Evolutionary conservation across 2,888 invertebrate species (phyloP).

Genomic region (Omphaloscelis lunosa): DNA sequence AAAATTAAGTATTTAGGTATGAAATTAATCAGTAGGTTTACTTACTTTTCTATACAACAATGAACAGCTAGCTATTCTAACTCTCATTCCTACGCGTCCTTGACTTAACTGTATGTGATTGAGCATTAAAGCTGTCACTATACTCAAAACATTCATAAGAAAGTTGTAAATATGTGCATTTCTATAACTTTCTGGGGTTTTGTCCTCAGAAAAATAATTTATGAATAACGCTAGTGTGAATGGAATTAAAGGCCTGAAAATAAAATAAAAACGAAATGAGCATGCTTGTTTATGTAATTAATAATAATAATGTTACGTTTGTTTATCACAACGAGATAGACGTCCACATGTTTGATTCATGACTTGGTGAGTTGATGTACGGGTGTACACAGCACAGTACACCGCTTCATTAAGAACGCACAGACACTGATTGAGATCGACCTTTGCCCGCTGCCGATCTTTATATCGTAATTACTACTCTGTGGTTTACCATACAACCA

Average conservation of each 20-base stretch:
- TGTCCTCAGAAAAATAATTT: conserved; percentile 91
- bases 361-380: not conserved
- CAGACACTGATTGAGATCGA: conserved; percentile 27
- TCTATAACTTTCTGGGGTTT: conserved; percentile 83
- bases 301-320: conserved; percentile 13
- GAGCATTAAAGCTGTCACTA: conserved; percentile 91
- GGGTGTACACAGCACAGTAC: conserved; percentile 9
- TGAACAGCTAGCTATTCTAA: conserved; percentile 94
- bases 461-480: conserved; percentile 17
- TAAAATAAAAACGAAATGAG: conserved; percentile 38
- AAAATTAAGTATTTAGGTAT: not conserved
- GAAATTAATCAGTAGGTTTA: conserved; percentile 14
- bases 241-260: conserved; percentile 92
- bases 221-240: conserved; percentile 92
- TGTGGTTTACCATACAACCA: conserved; percentile 6
- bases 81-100: conserved; percentile 93
- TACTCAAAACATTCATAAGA: conserved; percentile 90
- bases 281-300: conserved; percentile 4
- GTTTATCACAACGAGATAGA: conserved; percentile 29
- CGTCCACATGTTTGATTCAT: conserved; percentile 38
- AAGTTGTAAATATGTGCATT: conserved; percentile 93
- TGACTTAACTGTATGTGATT: conserved; percentile 92
- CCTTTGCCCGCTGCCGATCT: conserved; percentile 42
- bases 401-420: conserved; percentile 39
- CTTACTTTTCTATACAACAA: conserved; percentile 95